A percentile compares a stretch with the other conserved stretches of the same genome.
Evolutionary conservation across 2,113 vertebrate species (phyloP).

Genomic region (Eolophus roseicapilla): DNA sequence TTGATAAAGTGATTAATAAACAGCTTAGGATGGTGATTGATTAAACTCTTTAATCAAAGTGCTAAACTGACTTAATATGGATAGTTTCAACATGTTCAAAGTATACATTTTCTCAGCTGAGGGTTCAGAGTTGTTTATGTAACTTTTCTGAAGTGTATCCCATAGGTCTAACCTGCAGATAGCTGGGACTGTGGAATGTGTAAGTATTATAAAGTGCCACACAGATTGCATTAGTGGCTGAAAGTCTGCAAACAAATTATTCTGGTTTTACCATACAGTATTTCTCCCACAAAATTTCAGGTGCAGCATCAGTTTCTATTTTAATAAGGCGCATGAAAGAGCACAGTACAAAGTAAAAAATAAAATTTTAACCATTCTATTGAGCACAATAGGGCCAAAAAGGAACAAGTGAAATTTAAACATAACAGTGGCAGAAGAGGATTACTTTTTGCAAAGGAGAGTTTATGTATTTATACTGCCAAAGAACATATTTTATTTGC

Average conservation of each 20-base stretch:
- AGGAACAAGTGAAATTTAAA: background rate
- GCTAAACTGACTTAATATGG: conserved; percentile 90
- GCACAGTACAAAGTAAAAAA: background rate
- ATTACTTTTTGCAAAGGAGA: background rate
- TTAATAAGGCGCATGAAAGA: background rate
- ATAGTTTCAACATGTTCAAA: conserved; percentile 85
- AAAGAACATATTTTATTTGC: background rate
- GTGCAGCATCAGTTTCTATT: background rate
- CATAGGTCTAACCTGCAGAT: conserved; percentile 69
- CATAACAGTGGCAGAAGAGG: background rate
- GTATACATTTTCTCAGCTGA: conserved; percentile 75
- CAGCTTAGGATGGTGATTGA: conserved; percentile 96
- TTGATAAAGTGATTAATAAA: conserved; percentile 99
- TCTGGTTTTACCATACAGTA: background rate
- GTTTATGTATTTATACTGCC: background rate
- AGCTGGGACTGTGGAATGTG: conserved; percentile 52
- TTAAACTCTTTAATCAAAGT: conserved; percentile 99
- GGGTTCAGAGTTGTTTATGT: conserved; percentile 75
- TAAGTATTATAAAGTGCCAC: conserved; percentile 57
- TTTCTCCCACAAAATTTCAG: conserved; percentile 46
- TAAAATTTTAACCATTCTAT: background rate
- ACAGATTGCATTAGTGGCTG: background rate
- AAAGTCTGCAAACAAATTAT: conserved; percentile 46
- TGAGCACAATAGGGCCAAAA: background rate
- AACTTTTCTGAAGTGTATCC: conserved; percentile 78